Percentiles rank a stretch among this genome's conserved stretches.
These are phyloP conservation scores for Colletes collaris DNA, from an alignment of 2,888 invertebrate genomes.

Conservation along the genomic window DNA sequence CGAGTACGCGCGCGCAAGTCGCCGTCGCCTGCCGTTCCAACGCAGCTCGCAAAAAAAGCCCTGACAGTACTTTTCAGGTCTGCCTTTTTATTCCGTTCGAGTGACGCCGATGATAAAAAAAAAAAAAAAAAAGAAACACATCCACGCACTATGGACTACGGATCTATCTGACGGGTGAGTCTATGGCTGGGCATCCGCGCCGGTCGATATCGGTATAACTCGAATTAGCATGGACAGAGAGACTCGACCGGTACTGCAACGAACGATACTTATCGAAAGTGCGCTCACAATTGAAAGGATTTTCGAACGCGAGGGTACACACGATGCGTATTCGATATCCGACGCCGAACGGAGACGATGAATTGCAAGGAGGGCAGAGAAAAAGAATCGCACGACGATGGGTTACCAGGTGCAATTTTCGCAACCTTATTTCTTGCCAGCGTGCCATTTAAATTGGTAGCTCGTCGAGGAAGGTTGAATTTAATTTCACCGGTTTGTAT, in stretches of 20 bases:
- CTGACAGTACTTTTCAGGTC: slow-evolving; percentile 57
- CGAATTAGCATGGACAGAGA: slow-evolving; percentile 51
- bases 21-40: slow-evolving; percentile 36
- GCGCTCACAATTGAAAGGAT: slow-evolving; percentile 42
- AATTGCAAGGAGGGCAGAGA: slow-evolving; percentile 10
- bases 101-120: slow-evolving; percentile 38
- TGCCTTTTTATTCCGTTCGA: slow-evolving; percentile 52
- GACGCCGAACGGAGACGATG: slow-evolving; percentile 26
- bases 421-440: slow-evolving; percentile 26
- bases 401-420: slow-evolving; percentile 38
- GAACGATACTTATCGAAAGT: slow-evolving; percentile 55
- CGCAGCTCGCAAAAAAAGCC: slow-evolving; percentile 29
- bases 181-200: slow-evolving; percentile 10
- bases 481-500: slow-evolving; percentile 37
- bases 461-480: slow-evolving; percentile 23
- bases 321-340: slow-evolving; percentile 31
- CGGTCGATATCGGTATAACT: slow-evolving; percentile 43
- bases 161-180: slow-evolving; percentile 38
- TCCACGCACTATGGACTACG: neutral
- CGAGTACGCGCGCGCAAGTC: slow-evolving; percentile 29
- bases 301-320: slow-evolving; percentile 21
- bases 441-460: slow-evolving; percentile 24
- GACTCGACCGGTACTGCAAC: slow-evolving; percentile 27
- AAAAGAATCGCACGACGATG: neutral
- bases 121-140: neutral